Evolutionary conservation across 2,888 invertebrate species (phyloP), one percentile per base, ranked within the genome.

Genomic region (Perithous albicinctus): DNA sequence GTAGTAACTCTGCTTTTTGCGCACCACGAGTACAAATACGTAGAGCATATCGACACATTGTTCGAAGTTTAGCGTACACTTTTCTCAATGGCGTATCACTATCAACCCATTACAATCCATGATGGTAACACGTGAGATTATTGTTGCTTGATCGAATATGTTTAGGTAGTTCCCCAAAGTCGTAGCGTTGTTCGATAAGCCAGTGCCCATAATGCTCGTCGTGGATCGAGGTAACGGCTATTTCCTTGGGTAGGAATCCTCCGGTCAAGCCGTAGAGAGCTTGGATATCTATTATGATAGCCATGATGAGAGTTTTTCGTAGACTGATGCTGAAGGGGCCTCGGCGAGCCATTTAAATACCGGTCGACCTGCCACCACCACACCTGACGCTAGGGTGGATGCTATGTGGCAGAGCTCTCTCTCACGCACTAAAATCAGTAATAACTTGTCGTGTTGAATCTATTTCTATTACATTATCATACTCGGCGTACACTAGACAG

Each of bases 71-170:
- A 29, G 8, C 32, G n/a, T n/a, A n/a, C n/a, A n/a, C n/a, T n/a
- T n/a, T n/a, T n/a, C n/a, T n/a, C n/a, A n/a, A n/a, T n/a, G 76
- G 23, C n/a, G 46, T 46, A 12, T 70, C 69, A 15, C 75, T 69
- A 12, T 80, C 70, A 15, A 61, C 61, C 69, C 75, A 80, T 15
- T 61, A 61, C 1, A 76, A 29, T 0, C 63, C 64, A 32, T 80
- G 80, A n/a, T n/a, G n/a, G n/a, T n/a, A n/a, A n/a, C n/a, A n/a
- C n/a, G n/a, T n/a, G n/a, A n/a, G n/a, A n/a, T 12, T 75, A 43
- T 43, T 43, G 43, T 15, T 43, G 43, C 15, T 5, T 43, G 38
- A 10, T 38, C 43, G 43, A 43, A 43, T 43, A 1, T 2, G 0
- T 43, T 43, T 43, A 15, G 43, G 43, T 12, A 43, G 15, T n/a